Percentiles rank a stretch among this genome's conserved stretches.
Conservation (phyloP, 2,113 vertebrate genomes). For the Upupa epops region DNA sequence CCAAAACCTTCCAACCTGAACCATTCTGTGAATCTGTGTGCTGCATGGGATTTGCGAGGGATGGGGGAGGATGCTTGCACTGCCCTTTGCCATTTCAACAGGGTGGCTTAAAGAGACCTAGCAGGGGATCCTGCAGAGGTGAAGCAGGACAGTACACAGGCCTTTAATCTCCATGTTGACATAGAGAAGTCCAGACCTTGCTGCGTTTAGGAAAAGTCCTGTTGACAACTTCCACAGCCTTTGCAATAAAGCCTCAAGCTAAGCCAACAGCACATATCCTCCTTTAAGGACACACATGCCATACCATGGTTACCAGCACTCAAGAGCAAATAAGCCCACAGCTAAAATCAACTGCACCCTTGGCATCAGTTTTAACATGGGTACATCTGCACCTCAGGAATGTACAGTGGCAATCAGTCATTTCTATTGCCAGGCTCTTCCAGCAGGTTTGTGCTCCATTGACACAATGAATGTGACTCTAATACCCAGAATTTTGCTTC, state of each 20-base stretch:
- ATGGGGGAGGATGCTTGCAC: background rate
- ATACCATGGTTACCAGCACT: conserved; percentile 13
- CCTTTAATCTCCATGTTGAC: background rate
- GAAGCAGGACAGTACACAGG: background rate
- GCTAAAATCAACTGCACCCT: background rate
- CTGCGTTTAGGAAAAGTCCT: background rate
- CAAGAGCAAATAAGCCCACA: conserved; percentile 18
- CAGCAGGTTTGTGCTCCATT: background rate
- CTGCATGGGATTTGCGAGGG: too few species aligned
- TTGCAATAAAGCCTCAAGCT: background rate
- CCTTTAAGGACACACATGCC: background rate
- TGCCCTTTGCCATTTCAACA: background rate
- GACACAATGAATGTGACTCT: background rate
- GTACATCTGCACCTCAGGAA: background rate
- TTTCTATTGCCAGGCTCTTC: background rate
- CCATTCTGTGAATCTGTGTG: too few species aligned
- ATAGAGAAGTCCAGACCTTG: background rate
- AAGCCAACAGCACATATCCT: background rate
- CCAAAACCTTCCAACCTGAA: too few species aligned
- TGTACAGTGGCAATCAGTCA: background rate
- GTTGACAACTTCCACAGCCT: background rate
- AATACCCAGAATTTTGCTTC: background rate
- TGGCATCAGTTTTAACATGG: background rate
- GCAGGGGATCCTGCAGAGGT: background rate
- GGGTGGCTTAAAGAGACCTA: background rate